A percentile compares a stretch with the other conserved stretches of the same genome.
phyloP scores from a whole-genome alignment of 1,140 invertebrate species.

The Brachionus sp. region DNA sequence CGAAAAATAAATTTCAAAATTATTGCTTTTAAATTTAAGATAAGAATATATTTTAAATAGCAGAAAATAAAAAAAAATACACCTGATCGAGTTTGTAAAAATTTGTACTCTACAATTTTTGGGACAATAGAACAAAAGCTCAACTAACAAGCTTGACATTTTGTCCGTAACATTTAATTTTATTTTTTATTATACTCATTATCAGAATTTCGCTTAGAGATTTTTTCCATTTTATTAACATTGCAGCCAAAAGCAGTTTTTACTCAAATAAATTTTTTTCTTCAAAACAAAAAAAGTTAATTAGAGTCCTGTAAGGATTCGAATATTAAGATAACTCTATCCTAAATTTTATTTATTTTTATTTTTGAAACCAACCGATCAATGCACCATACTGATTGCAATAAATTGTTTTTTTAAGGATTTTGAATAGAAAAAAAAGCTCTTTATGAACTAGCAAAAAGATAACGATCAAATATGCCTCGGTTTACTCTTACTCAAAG shows the following conservation, averaged over 20 bases:
- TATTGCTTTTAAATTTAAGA: not conserved
- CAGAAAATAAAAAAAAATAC: not conserved
- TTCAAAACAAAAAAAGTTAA: not conserved
- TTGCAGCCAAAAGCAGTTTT: not conserved
- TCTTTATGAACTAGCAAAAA: not conserved
- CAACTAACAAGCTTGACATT: constrained; percentile 29
- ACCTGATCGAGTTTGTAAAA: not conserved
- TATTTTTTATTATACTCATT: not conserved
- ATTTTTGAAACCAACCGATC: not conserved
- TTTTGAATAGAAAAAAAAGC: constrained; percentile 3
- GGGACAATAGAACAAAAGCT: not conserved
- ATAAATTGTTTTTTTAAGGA: not conserved
- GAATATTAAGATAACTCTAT: not conserved
- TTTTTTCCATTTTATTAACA: not conserved
- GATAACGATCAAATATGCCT: not conserved
- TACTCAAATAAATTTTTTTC: not conserved
- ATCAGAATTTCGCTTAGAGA: not conserved
- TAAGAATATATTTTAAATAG: not conserved
- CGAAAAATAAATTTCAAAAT: not conserved
- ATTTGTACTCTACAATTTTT: not conserved
- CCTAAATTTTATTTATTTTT: not conserved
- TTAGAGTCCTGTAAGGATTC: not conserved
- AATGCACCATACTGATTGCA: not conserved
- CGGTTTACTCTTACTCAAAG: not conserved
- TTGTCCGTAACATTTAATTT: not conserved